These are phyloP conservation scores for Anthrax anthrax DNA, from an alignment of 2,888 invertebrate species.

Conservation along the genomic window DNA sequence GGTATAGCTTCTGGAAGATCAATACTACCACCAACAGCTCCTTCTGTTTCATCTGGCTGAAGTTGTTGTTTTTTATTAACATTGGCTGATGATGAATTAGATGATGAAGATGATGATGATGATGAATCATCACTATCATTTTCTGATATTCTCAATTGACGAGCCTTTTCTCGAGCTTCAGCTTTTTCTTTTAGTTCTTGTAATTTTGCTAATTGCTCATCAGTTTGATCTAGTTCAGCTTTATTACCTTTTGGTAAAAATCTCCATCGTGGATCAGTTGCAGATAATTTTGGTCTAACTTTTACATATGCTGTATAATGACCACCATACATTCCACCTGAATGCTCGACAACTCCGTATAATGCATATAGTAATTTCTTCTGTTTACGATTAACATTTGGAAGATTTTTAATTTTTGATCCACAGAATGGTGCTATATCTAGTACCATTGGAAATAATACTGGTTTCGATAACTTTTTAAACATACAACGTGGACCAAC, in stretches of 20 bases:
- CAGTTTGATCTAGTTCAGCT: constrained; percentile 37
- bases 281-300: constrained; percentile 48
- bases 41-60: constrained; percentile 19
- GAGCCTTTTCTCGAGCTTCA: constrained; percentile 19
- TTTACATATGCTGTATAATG: constrained; percentile 91
- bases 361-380: constrained; percentile 67
- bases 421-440: constrained; percentile 88
- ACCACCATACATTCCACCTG: constrained; percentile 73
- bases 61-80: not conserved
- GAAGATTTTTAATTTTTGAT: constrained; percentile 44
- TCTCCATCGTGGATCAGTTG: constrained; percentile 55
- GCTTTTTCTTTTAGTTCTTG: constrained; percentile 32
- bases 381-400: constrained; percentile 46
- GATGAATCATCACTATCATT: constrained; percentile 41
- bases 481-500: constrained; percentile 56
- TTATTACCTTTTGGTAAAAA: constrained; percentile 52
- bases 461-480: constrained; percentile 72
- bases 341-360: constrained; percentile 92
- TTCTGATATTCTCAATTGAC: constrained; percentile 25
- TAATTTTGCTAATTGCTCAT: constrained; percentile 33
- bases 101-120: constrained; percentile 38
- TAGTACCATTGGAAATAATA: constrained; percentile 71
- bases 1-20: constrained; percentile 19
- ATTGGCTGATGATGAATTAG: constrained; percentile 17
- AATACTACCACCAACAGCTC: constrained; percentile 27